These are phyloP conservation scores for Lycaena phlaeas DNA, from an alignment of 2,888 invertebrate genomes.

Conservation along the genomic window DNA sequence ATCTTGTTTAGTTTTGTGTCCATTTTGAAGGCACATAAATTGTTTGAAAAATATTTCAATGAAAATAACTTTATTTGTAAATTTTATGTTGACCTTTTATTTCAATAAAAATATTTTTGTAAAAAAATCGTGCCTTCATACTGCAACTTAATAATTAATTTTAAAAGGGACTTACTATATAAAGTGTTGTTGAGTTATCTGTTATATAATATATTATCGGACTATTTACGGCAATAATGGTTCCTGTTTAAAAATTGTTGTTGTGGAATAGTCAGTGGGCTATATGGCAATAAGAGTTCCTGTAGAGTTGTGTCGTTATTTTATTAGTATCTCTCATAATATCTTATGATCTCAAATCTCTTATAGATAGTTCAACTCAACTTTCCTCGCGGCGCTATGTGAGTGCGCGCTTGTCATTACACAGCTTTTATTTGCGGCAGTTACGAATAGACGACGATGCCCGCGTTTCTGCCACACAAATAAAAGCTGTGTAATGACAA, in stretches of 20 bases:
- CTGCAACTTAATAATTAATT: slow-evolving; percentile 2
- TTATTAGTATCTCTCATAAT: slow-evolving; percentile 10
- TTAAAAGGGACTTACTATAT: slow-evolving; percentile 17
- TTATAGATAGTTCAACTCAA: too few species aligned
- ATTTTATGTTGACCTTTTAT: background rate
- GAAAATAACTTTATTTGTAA: background rate
- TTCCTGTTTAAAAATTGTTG: background rate
- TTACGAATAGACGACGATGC: too few species aligned
- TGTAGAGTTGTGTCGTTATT: slow-evolving; percentile 12
- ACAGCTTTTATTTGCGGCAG: too few species aligned
- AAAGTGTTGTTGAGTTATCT: slow-evolving; percentile 13
- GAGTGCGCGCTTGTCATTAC: too few species aligned
- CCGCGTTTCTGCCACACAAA: too few species aligned
- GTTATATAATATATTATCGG: slow-evolving; percentile 14
- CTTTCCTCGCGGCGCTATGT: slow-evolving; percentile 5
- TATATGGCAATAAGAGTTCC: slow-evolving; percentile 16
- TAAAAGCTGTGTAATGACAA: too few species aligned
- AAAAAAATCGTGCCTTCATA: slow-evolving; percentile 10
- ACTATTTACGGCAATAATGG: slow-evolving; percentile 15
- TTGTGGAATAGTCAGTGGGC: background rate
- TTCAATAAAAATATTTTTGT: background rate
- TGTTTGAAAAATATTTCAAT: background rate
- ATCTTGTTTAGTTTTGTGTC: background rate
- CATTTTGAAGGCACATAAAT: background rate
- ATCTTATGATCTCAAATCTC: slow-evolving; percentile 15